Evolutionary conservation across 1,140 invertebrate species (phyloP), one percentile per base, ranked within the genome.

Genomic region (Neodiprion virginianus): DNA sequence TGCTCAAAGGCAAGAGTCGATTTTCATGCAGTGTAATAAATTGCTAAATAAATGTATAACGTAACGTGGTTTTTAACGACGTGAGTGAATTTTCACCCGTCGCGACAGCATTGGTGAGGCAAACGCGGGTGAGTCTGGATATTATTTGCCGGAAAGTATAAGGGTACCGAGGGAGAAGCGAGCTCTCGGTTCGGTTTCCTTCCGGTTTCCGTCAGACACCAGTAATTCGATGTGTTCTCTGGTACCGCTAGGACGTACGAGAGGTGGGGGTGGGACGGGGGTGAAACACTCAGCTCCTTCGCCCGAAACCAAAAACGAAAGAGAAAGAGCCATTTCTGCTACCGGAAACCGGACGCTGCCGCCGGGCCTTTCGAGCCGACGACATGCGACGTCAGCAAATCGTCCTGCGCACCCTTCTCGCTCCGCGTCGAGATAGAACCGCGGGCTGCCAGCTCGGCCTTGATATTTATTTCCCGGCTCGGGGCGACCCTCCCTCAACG

Each of bases 311-410:
- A 61, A 61, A 61, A 61, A 11, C 11, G 53, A 61, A 40, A 40
- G 28, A 40, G 53, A 61, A 61, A 61, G 11, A 61, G 53, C n/a
- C 53, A 61, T 61, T 61, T 61, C 53, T 61, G 53, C 53, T 61
- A 61, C 53, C 53, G 53, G 53, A 61, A 61, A 61, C 53, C 53
- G 53, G 53, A 61, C 53, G 53, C n/a, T 61, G 53, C 53, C 53
- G 53, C n/a, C n/a, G 53, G 53, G 53, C 53, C 53, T 61, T 61
- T 17, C 53, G 53, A 61, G 11, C 11, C 53, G 53, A 61, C 53
- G 53, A 61, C 53, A 61, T 61, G 53, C 53, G 53, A 61, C 53
- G 53, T 61, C 53, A 61, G 53, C 53, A 17, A 61, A 61, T 61
- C 53, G 53, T 17, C 53, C 3, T 40, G 28, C 28, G 28, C 28